These are phyloP conservation scores for Pandion haliaetus DNA, from an alignment of 2,113 vertebrate genomes.

Conservation along the genomic window DNA sequence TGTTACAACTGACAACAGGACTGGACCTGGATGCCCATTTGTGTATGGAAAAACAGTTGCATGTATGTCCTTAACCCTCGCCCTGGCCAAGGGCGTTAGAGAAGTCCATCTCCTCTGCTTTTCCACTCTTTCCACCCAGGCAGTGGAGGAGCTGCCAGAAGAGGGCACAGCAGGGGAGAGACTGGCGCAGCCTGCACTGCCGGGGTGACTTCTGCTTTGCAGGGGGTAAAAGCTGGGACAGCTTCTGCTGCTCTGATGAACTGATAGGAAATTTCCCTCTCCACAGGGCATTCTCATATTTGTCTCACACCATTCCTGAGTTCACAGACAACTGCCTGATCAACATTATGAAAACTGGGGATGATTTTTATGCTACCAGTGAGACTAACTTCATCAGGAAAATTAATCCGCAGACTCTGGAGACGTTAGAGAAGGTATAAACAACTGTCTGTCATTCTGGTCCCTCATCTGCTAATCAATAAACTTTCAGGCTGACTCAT, in stretches of 20 bases:
- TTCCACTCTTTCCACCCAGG: background rate
- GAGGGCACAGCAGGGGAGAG: background rate
- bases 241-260: background rate
- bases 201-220: background rate
- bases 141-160: background rate
- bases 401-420: slow-evolving; percentile 84
- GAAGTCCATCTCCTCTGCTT: background rate
- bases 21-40: background rate
- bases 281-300: slow-evolving; percentile 84
- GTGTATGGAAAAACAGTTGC: background rate
- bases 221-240: background rate
- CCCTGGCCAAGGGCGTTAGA: background rate
- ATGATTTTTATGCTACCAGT: slow-evolving; percentile 87
- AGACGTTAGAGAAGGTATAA: slow-evolving; percentile 86
- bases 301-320: slow-evolving; percentile 85
- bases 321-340: slow-evolving; percentile 97
- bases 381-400: slow-evolving; percentile 93
- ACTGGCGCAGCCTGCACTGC: background rate
- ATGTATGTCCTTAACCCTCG: background rate
- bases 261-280: background rate
- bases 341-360: slow-evolving; percentile 89
- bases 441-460: background rate
- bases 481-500: background rate
- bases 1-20: background rate
- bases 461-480: background rate